Conservation (phyloP, 2,888 invertebrate genomes). For the Dione vanillae region DNA sequence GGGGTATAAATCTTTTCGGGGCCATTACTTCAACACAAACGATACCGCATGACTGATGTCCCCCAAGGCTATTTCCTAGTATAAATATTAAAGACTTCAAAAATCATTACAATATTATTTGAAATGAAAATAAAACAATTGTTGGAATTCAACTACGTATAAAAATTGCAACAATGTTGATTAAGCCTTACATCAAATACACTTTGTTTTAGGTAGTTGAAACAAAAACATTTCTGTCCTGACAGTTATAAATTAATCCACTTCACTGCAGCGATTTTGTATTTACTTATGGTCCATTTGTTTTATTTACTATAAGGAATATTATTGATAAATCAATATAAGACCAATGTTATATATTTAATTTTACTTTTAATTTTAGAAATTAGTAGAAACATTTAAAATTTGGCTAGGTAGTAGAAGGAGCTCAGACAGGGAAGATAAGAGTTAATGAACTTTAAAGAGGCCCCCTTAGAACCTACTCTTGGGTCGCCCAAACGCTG, state of each 20-base stretch:
- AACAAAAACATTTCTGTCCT: neutral
- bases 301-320: neutral
- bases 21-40: slow-evolving; percentile 63
- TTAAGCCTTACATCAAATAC: neutral
- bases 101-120: neutral
- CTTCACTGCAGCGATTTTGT: slow-evolving; percentile 5
- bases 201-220: neutral
- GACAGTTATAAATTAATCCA: slow-evolving; percentile 6
- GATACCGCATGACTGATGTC: slow-evolving; percentile 56
- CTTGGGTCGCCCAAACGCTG: no score
- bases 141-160: neutral
- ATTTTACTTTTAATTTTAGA: no score
- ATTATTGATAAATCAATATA: neutral
- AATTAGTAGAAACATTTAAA: no score
- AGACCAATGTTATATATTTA: no score
- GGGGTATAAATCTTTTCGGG: slow-evolving; percentile 63
- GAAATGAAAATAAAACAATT: neutral
- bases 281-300: neutral
- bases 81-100: slow-evolving; percentile 24
- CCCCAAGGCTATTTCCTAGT: slow-evolving; percentile 38
- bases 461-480: no score
- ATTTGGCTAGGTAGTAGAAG: no score
- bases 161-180: neutral
- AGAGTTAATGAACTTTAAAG: no score
- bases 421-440: no score